Percentiles rank a stretch among this genome's conserved stretches.
Conservation (phyloP, 2,113 vertebrate species). For the Ceuthmochares aereus region DNA sequence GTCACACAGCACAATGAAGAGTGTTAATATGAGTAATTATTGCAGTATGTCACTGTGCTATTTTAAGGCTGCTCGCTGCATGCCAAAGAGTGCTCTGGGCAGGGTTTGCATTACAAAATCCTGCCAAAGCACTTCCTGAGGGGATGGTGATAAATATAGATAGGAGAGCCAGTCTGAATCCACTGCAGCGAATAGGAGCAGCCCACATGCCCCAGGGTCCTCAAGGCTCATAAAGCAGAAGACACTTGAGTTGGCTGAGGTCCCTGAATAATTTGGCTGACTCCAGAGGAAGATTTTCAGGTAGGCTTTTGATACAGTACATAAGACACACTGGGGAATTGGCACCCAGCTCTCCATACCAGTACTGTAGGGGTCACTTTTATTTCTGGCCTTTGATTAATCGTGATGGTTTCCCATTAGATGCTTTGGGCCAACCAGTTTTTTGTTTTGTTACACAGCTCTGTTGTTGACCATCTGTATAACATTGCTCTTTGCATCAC, state of each 20-base stretch:
- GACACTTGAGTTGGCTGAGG: conserved; percentile 43
- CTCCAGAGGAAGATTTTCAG: conserved; percentile 54
- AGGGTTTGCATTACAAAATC: conserved; percentile 70
- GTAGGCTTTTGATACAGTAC: conserved; percentile 34
- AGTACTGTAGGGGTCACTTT: background rate
- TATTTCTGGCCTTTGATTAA: conserved; percentile 35
- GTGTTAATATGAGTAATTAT: conserved; percentile 74
- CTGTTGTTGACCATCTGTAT: conserved; percentile 23
- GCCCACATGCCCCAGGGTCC: conserved; percentile 46
- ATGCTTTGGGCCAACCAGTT: background rate
- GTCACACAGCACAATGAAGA: conserved; percentile 45
- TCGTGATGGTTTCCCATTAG: background rate
- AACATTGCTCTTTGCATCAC: background rate
- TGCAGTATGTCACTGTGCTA: conserved; percentile 68
- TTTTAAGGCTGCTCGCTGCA: conserved; percentile 67
- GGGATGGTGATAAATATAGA: conserved; percentile 73
- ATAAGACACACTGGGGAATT: background rate
- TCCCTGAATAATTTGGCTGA: conserved; percentile 51
- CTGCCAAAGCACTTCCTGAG: conserved; percentile 75
- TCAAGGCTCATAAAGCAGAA: conserved; percentile 61
- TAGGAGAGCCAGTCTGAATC: conserved; percentile 54
- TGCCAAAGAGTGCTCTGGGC: conserved; percentile 70
- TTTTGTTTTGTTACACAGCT: background rate
- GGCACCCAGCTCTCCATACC: background rate
- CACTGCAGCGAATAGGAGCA: conserved; percentile 1